Conservation (phyloP, 2,797 vertebrate species). For the Periophthalmus magnuspinnatus region DNA sequence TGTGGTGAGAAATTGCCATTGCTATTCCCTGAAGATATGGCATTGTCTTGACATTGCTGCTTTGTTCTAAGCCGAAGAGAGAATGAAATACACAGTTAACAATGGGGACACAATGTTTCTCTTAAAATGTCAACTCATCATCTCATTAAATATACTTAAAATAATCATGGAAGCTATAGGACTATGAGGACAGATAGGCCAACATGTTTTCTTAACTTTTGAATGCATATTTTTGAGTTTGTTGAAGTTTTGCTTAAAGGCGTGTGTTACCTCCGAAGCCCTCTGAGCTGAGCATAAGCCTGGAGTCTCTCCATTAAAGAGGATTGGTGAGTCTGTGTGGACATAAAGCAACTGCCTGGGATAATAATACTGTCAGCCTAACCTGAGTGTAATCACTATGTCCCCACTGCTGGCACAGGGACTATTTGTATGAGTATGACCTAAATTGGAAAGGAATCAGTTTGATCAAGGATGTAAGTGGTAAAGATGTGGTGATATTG, state of each 20-base stretch:
- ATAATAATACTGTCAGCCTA: conserved; percentile 13
- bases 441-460: conserved; percentile 22
- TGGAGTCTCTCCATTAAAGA: conserved; percentile 3
- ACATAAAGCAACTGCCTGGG: conserved; percentile 10
- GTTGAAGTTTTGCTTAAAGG: conserved; percentile 4
- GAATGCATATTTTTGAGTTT: not conserved
- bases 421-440: conserved; percentile 16
- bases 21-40: conserved; percentile 6
- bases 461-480: conserved; percentile 4
- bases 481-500: not conserved
- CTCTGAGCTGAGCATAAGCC: conserved; percentile 3
- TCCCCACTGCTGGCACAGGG: not conserved
- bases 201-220: not conserved
- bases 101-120: not conserved
- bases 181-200: not conserved
- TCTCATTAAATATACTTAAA: not conserved
- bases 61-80: not conserved
- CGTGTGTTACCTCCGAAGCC: conserved; percentile 1
- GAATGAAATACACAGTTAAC: not conserved
- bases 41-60: conserved; percentile 1
- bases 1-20: conserved; percentile 10
- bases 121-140: not conserved
- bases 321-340: not conserved
- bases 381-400: not conserved
- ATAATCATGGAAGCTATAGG: not conserved